phyloP scores from a whole-genome alignment of 2,797 vertebrate species.

The Vultur gryphus region DNA sequence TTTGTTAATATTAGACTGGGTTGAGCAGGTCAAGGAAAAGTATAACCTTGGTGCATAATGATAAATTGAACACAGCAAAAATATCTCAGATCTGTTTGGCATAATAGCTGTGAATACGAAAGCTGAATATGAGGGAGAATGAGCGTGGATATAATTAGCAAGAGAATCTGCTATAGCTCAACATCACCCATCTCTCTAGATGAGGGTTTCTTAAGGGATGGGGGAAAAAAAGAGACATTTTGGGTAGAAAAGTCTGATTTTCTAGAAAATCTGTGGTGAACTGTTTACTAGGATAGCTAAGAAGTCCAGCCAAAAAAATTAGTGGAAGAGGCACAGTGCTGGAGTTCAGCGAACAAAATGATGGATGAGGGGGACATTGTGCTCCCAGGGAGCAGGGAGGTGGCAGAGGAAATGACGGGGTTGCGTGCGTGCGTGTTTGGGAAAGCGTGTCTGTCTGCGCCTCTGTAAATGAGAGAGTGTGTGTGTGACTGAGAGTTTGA shows the following conservation, averaged over 20 bases:
- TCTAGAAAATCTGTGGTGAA: background rate
- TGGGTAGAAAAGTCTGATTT: background rate
- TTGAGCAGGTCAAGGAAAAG: conserved; percentile 19
- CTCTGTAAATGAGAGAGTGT: background rate
- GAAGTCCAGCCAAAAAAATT: background rate
- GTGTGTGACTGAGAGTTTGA: background rate
- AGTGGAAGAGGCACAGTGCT: background rate
- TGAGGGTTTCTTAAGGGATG: background rate
- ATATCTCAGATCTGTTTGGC: background rate
- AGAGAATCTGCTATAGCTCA: background rate
- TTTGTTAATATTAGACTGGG: conserved; percentile 22
- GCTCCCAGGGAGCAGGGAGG: background rate
- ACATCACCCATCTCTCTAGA: background rate
- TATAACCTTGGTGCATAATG: background rate
- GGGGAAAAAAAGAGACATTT: background rate
- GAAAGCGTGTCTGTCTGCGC: background rate
- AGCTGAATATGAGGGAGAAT: background rate
- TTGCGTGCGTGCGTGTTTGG: background rate
- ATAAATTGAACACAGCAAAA: background rate
- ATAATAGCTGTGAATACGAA: background rate
- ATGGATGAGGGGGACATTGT: background rate
- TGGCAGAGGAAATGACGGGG: background rate
- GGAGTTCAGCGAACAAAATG: background rate
- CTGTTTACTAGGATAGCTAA: background rate
- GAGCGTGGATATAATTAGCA: background rate